Evolutionary conservation across 2,113 vertebrate species (phyloP).

Genomic region (Stercorarius parasiticus): DNA sequence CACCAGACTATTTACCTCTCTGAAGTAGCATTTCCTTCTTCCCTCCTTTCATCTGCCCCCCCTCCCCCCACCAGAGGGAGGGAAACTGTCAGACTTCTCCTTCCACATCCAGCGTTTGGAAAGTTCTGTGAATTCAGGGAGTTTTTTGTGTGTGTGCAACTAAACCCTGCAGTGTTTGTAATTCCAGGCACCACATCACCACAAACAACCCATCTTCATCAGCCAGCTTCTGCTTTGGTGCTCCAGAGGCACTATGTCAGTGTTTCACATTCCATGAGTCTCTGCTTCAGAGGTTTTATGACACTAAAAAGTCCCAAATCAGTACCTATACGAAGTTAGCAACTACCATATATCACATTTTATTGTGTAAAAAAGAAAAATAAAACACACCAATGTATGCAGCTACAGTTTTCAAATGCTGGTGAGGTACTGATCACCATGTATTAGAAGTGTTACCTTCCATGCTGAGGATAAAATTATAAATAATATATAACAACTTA

Average conservation of each 20-base stretch:
- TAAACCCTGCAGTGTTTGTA: background rate
- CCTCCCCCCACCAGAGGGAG: background rate
- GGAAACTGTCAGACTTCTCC: background rate
- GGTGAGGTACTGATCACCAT: background rate
- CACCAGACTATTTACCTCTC: background rate
- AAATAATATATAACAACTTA: constrained; percentile 5
- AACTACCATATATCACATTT: constrained; percentile 48
- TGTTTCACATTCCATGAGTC: constrained; percentile 14
- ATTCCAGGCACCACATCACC: background rate
- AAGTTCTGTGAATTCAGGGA: background rate
- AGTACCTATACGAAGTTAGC: constrained; percentile 43
- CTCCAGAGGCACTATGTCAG: constrained; percentile 24
- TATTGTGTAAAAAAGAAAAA: background rate
- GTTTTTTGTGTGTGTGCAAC: background rate
- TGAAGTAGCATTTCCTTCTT: background rate
- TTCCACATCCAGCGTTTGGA: background rate
- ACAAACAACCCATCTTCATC: constrained; percentile 16
- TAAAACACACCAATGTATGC: background rate
- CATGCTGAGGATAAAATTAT: background rate
- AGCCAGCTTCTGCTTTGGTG: constrained; percentile 15
- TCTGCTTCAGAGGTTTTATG: constrained; percentile 34
- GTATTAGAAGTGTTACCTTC: background rate
- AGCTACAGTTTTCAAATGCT: background rate
- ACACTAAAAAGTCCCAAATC: constrained; percentile 44
- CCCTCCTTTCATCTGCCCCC: background rate